Evolutionary conservation across 2,797 vertebrate genomes (phyloP).

Genomic region (Myotis myotis): DNA sequence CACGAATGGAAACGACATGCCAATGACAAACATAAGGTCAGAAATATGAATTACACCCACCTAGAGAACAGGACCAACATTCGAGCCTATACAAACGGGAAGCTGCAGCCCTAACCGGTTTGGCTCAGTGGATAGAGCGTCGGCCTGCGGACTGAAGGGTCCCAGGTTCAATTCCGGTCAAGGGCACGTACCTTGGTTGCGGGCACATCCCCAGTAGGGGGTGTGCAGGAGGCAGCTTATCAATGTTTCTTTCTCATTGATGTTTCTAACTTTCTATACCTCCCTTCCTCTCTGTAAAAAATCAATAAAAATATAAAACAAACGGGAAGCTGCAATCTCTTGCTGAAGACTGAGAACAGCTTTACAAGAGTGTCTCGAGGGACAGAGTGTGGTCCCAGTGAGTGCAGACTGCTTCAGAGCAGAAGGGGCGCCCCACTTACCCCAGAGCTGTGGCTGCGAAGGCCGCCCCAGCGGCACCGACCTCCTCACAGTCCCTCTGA

Average conservation of each 20-base stretch:
- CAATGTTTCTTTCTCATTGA: too few species aligned
- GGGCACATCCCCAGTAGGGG: too few species aligned
- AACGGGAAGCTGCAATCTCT: too few species aligned
- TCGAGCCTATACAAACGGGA: neutral
- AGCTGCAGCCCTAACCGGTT: too few species aligned
- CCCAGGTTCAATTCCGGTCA: too few species aligned
- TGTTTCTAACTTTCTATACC: too few species aligned
- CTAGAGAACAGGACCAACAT: neutral
- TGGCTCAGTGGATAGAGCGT: too few species aligned
- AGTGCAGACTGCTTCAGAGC: neutral
- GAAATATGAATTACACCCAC: rapidly evolving
- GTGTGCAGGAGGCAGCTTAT: too few species aligned
- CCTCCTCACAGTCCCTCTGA: slow-evolving; percentile 83
- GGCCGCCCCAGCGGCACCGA: slow-evolving; percentile 81
- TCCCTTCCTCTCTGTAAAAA: too few species aligned
- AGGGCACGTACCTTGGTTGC: too few species aligned
- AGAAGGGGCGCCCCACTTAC: slow-evolving; percentile 80
- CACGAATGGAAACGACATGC: neutral
- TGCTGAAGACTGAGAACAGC: neutral
- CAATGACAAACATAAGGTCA: neutral
- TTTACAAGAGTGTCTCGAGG: rapidly evolving
- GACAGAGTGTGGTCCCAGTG: rapidly evolving
- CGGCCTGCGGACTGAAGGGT: too few species aligned
- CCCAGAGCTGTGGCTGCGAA: slow-evolving; percentile 86
- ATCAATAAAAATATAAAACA: too few species aligned